Percentiles rank a stretch among this genome's conserved stretches.
Conservation (phyloP, 2,888 invertebrate species). For the Trileptium ribeirensis region DNA sequence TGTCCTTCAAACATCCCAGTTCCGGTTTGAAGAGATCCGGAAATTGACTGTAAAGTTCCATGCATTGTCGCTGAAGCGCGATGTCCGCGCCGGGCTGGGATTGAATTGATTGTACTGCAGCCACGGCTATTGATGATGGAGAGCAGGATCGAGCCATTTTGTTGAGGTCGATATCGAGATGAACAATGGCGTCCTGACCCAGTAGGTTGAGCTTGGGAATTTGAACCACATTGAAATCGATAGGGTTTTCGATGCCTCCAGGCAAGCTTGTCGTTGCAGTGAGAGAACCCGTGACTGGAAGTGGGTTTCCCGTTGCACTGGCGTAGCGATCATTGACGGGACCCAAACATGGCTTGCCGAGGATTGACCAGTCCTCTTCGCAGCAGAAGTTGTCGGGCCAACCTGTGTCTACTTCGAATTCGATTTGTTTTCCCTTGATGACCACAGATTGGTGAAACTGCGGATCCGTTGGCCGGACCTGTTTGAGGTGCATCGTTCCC, state of each 20-base stretch:
- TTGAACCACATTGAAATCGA: not conserved
- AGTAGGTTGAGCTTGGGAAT: not conserved
- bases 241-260: not conserved
- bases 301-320: not conserved
- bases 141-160: not conserved
- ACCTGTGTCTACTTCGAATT: not conserved
- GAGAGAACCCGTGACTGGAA: not conserved
- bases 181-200: not conserved
- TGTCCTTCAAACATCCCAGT: not conserved
- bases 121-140: not conserved
- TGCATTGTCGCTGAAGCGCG: not conserved
- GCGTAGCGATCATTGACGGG: not conserved
- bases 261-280: not conserved
- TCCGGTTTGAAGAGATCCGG: not conserved
- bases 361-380: not conserved
- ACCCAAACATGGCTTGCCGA: not conserved
- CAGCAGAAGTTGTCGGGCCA: not conserved
- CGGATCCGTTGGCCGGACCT: not conserved
- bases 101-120: not conserved
- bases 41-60: not conserved
- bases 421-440: not conserved
- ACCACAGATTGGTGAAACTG: not conserved
- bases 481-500: not conserved
- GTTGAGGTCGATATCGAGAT: not conserved
- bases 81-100: not conserved